phyloP scores from a whole-genome alignment of 2,797 vertebrate genomes.

The Ctenochaetus hawaiiensis region DNA sequence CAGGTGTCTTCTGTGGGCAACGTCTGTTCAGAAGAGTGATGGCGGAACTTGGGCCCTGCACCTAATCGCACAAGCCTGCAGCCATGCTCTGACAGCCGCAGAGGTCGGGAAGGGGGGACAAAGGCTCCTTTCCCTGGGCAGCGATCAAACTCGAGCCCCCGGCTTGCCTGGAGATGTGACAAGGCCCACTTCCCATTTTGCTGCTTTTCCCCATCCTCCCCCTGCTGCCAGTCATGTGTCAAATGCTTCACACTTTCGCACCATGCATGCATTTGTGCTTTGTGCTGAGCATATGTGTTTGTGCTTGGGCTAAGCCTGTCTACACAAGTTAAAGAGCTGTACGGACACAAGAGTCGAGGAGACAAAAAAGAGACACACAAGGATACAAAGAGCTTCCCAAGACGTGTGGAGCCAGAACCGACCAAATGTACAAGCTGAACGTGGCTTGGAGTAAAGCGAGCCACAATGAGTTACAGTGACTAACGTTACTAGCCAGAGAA shows the following conservation, averaged over 20 bases:
- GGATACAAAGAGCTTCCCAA: conserved; percentile 53
- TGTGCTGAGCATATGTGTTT: conserved; percentile 47
- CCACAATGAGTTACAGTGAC: conserved; percentile 80
- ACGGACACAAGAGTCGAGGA: conserved; percentile 36
- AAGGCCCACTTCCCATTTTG: conserved; percentile 75
- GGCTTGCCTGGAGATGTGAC: conserved; percentile 78
- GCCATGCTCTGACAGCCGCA: conserved; percentile 68
- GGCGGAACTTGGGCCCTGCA: conserved; percentile 66
- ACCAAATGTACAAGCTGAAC: conserved; percentile 69
- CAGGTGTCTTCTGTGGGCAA: conserved; percentile 76
- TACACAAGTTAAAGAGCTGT: conserved; percentile 66
- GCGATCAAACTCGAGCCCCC: conserved; percentile 78
- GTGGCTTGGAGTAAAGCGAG: conserved; percentile 69
- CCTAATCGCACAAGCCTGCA: conserved; percentile 69
- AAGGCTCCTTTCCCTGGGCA: conserved; percentile 72
- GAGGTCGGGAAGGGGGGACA: conserved; percentile 47
- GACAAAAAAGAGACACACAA: conserved; percentile 64
- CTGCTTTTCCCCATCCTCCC: conserved; percentile 50
- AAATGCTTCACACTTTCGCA: conserved; percentile 68
- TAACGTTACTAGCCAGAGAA: conserved; percentile 71
- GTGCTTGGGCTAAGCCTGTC: conserved; percentile 58
- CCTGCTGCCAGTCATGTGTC: conserved; percentile 81
- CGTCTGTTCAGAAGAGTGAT: conserved; percentile 62
- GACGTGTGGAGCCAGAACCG: conserved; percentile 63
- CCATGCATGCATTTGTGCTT: conserved; percentile 29